phyloP scores from a whole-genome alignment of 2,113 vertebrate genomes.

The Corythornis madagascariensis region DNA sequence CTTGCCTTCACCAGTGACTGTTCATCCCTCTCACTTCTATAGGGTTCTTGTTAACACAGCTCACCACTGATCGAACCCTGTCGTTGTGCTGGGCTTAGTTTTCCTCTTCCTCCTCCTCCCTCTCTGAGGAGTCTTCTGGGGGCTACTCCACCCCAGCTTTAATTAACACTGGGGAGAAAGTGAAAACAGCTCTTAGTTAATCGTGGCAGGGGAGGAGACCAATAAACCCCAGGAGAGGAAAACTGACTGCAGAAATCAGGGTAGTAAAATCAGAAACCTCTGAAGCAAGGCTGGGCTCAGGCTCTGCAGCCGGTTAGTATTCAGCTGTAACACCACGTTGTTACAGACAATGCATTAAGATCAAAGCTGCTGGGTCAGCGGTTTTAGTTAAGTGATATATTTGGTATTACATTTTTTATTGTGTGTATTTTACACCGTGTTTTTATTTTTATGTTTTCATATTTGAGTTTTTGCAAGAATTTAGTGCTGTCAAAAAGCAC shows the following conservation, averaged over 20 bases:
- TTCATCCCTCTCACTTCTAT: slow-evolving; percentile 5
- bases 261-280: slow-evolving; percentile 40
- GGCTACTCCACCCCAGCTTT: not conserved
- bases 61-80: not conserved
- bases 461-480: slow-evolving; percentile 18
- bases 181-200: slow-evolving; percentile 42
- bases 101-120: slow-evolving; percentile 5
- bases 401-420: slow-evolving; percentile 53
- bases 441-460: slow-evolving; percentile 64
- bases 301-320: slow-evolving; percentile 16
- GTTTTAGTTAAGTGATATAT: slow-evolving; percentile 66
- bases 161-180: slow-evolving; percentile 44
- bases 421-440: slow-evolving; percentile 9
- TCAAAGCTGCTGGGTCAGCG: slow-evolving; percentile 44
- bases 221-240: slow-evolving; percentile 42
- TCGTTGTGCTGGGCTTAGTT: not conserved
- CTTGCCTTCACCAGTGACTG: not conserved
- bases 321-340: not conserved
- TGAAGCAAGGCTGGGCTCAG: not conserved
- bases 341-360: slow-evolving; percentile 53
- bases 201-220: not conserved
- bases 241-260: slow-evolving; percentile 11
- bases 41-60: slow-evolving; percentile 42
- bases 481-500: slow-evolving; percentile 43
- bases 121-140: not conserved